Evolutionary conservation across 2,113 vertebrate genomes (phyloP), one percentile per base, ranked within the genome.

Genomic region (Apaloderma vittatum): DNA sequence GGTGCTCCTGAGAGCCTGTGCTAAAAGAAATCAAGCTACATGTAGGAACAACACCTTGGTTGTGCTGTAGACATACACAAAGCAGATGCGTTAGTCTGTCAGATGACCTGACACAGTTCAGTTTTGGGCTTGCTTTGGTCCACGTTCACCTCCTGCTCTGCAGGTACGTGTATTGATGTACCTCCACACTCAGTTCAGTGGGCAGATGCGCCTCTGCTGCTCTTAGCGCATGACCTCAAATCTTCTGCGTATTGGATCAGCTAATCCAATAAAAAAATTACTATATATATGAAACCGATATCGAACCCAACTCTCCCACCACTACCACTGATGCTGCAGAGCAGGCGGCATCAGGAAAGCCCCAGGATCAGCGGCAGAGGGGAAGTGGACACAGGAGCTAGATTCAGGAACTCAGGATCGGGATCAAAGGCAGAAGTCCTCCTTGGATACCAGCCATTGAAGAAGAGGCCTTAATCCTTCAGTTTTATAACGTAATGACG

Each of bases 41-140:
- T 0, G 1, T 13, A 36, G 13, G 16, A 85, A 63, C 3, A 1
- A 22, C 23, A 76, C 5, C 48, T 15, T 1, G 0, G 8, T 22
- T 70, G 23, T 71, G 34, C 66, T 52, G 20, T 8, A 17, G 40
- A 72, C 16, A 45, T 27, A 24, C 4, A 16, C 9, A 51, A 10
- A 77, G 18, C 23, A 27, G 23, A 52, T 6, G 12, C 3, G 0
- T n/a, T 59, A 51, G 55, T 26, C 22, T 1, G 0, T 34, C 8
- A 89, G 61, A 52, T 52, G 29, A 52, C 13, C 16, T 24, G 63
- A n/a, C 14, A 16, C 16, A 46, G 49, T 49, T 43, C n/a, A 45
- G 24, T n/a, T 43, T 32, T 63, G 16, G 19, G 19, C 49, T 82
- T 52, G 57, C n/a, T 54, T 49, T 29, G 11, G 16, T 63, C 66